phyloP scores from a whole-genome alignment of 2,888 invertebrate species.

The Caenorhabditis virilis region DNA sequence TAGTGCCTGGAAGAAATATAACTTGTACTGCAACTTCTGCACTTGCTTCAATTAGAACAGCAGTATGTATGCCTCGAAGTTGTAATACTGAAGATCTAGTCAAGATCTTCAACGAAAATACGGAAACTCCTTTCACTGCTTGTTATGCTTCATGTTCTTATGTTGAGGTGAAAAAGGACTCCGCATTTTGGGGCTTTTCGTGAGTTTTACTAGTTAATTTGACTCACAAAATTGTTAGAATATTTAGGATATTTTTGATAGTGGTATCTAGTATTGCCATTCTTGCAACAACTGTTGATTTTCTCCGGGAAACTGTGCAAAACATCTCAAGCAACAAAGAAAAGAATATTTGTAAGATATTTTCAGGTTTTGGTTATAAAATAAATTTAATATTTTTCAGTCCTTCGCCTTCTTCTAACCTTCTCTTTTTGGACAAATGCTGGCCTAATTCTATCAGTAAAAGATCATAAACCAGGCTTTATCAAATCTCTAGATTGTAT shows the following conservation, averaged over 20 bases:
- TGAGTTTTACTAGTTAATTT: too few species aligned
- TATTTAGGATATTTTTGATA: constrained; percentile 16
- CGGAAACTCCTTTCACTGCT: constrained; percentile 14
- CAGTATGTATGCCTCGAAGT: constrained; percentile 17
- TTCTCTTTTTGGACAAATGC: too few species aligned
- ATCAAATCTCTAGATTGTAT: constrained; percentile 52
- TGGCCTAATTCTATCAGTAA: too few species aligned
- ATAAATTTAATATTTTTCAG: background rate
- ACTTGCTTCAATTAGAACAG: constrained; percentile 16
- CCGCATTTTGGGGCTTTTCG: constrained; percentile 24
- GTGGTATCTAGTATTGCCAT: background rate
- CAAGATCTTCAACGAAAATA: constrained; percentile 14
- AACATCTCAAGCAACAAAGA: background rate
- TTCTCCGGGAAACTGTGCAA: background rate
- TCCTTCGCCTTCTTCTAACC: constrained; percentile 5
- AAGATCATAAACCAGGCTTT: too few species aligned
- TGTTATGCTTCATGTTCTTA: constrained; percentile 12
- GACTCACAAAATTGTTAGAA: too few species aligned
- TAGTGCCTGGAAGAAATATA: too few species aligned
- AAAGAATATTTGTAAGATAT: constrained; percentile 1
- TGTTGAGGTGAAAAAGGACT: constrained; percentile 14
- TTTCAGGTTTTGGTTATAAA: background rate
- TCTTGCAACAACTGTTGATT: background rate
- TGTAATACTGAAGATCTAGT: constrained; percentile 9
- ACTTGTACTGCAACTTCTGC: too few species aligned